phyloP scores from a whole-genome alignment of 2,888 invertebrate species.

The Euclidia mi region DNA sequence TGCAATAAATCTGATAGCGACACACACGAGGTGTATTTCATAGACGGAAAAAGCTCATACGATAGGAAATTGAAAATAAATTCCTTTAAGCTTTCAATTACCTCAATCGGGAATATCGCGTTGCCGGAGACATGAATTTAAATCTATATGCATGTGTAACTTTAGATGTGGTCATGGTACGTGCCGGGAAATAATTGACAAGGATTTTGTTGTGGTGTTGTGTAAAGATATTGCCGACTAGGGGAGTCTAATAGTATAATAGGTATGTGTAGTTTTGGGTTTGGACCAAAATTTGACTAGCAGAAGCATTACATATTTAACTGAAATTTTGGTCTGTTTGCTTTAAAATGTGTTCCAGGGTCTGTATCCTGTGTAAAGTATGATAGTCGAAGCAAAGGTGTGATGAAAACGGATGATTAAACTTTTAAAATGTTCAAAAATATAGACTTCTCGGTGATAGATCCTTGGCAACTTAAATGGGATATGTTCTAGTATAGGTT shows the following conservation, averaged over 20 bases:
- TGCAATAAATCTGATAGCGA: constrained; percentile 69
- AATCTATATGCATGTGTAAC: constrained; percentile 52
- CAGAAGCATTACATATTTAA: too few relatives aligned
- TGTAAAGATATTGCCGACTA: background rate
- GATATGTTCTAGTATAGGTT: too few relatives aligned
- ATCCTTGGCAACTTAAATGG: too few relatives aligned
- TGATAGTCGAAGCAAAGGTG: too few relatives aligned
- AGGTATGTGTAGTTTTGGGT: too few relatives aligned
- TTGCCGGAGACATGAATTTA: constrained; percentile 75
- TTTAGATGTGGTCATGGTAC: constrained; percentile 35
- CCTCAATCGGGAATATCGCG: constrained; percentile 83
- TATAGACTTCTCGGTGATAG: too few relatives aligned
- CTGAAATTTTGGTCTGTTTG: too few relatives aligned
- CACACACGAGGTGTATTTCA: constrained; percentile 66
- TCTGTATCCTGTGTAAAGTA: background rate
- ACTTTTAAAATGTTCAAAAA: too few relatives aligned
- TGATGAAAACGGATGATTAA: too few relatives aligned
- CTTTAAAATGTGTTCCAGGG: too few relatives aligned
- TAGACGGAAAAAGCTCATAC: constrained; percentile 79
- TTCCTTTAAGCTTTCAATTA: constrained; percentile 89
- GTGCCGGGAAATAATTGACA: constrained; percentile 1
- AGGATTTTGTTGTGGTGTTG: background rate
- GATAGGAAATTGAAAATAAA: constrained; percentile 89
- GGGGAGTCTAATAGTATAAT: too few relatives aligned
- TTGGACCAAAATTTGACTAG: too few relatives aligned